Conservation (phyloP, 1,140 invertebrate genomes). For the Acromyrmex echinatior region DNA sequence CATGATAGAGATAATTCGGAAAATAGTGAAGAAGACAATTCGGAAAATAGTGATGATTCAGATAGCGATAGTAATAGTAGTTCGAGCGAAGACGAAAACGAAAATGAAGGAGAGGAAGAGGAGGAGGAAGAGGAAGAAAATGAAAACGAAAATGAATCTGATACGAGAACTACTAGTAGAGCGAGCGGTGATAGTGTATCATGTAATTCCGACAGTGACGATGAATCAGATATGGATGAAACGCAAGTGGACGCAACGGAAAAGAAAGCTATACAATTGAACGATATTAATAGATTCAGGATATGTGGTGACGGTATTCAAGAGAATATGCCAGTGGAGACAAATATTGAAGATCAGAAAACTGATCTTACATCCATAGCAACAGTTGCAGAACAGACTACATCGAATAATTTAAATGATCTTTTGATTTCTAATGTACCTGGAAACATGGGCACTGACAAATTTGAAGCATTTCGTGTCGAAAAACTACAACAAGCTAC, state of each 20-base stretch:
- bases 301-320: slow-evolving; percentile 64
- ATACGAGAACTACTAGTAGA: slow-evolving; percentile 61
- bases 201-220: slow-evolving; percentile 73
- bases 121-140: slow-evolving; percentile 37
- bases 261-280: slow-evolving; percentile 47
- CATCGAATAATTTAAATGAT: slow-evolving; percentile 16
- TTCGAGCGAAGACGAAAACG: slow-evolving; percentile 64
- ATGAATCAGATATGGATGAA: slow-evolving; percentile 79
- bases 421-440: neutral
- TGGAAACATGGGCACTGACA: neutral
- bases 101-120: slow-evolving; percentile 55
- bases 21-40: slow-evolving; percentile 62
- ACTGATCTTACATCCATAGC: neutral
- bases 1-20: slow-evolving; percentile 38
- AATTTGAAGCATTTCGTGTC: slow-evolving; percentile 16
- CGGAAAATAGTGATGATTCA: slow-evolving; percentile 60
- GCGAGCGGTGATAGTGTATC: slow-evolving; percentile 55
- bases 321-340: neutral
- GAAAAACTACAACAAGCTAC: neutral
- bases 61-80: slow-evolving; percentile 61
- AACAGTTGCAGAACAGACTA: neutral
- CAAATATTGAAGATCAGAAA: neutral
- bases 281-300: slow-evolving; percentile 21
- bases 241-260: slow-evolving; percentile 74
- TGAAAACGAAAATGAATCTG: slow-evolving; percentile 69